phyloP scores from a whole-genome alignment of 2,113 vertebrate species.

The Corythaeola cristata region DNA sequence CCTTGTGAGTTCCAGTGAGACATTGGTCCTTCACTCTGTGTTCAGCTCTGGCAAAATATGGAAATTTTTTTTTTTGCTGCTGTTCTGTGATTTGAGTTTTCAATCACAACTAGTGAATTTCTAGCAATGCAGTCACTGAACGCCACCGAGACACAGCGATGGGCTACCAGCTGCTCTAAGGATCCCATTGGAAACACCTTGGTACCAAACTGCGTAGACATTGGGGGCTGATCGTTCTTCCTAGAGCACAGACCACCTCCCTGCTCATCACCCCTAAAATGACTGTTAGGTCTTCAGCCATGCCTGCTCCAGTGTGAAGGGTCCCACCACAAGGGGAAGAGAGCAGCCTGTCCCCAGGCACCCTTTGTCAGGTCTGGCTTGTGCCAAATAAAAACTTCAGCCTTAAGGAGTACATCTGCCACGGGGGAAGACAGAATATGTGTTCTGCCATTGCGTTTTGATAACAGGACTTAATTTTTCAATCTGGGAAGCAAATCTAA shows the following conservation, averaged over 20 bases:
- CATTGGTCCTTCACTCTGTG: not conserved
- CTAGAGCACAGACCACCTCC: not conserved
- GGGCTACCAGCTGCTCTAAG: not conserved
- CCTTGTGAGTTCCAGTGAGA: constrained; percentile 18
- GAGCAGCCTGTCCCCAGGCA: not conserved
- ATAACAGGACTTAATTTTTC: not conserved
- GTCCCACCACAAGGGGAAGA: not conserved
- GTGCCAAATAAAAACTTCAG: not conserved
- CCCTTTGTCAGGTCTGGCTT: not conserved
- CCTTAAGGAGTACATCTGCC: not conserved
- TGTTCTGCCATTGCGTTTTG: not conserved
- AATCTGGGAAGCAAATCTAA: not conserved
- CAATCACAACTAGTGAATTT: not conserved
- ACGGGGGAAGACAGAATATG: not conserved
- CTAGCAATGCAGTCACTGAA: not conserved
- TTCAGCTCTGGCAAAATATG: not conserved
- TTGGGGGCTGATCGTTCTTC: fast-evolving
- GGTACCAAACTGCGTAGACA: not conserved
- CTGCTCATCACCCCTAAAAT: not conserved
- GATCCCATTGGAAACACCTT: not conserved
- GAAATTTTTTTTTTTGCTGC: not conserved
- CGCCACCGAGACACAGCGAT: not conserved
- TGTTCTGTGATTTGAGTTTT: not conserved
- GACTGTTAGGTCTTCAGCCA: not conserved
- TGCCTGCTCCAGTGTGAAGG: not conserved